Base-by-base conservation (phyloP, 2,113 vertebrate species). In the Ramphastos sulfuratus region DNA sequence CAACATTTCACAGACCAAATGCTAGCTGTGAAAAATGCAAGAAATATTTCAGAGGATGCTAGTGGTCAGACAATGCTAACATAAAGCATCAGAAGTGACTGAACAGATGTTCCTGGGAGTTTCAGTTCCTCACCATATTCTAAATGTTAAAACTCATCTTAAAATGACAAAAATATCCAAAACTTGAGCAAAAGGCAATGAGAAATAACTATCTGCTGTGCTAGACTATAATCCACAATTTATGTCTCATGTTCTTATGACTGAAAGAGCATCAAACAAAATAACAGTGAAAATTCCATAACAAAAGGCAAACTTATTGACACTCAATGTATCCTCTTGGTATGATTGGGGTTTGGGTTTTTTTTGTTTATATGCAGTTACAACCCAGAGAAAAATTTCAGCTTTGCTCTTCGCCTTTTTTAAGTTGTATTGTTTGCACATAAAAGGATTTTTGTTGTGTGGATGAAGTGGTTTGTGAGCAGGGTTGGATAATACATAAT, bases 401-500 rank as follows among this genome's bases (percentile, higher is more conserved):
- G 64, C 58, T 83, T 81, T 85, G 20, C 30, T 93, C 30, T 92
- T 90, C 0, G 13, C 31, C 60, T 73, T 76, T 75, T 83, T 42
- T 6, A 17, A 81, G 48, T 77, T 54, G 12, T 71, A n/a, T 92
- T 90, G 13, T 86, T 90, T 96, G 31, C 48, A 77, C 58, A 83
- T 93, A 20, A 87, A 89, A 93, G 48, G 25, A 13, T 92, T 52
- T 78, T 90, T 85, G 31, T 58, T 88, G 30, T 75, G 77, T 94
- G 85, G 74, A 76, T 75, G 75, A 58, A 74, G 35, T 82, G 84
- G 52, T 77, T 90, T 94, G 48, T 78, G 48, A 95, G 82, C 28
- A 94, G 17, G 37, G 50, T 31, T 79, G 95, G 63, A 82, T 85
- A 84, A 89, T 66, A 75, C 77, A 50, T 78, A 90, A 74, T 94